Percentiles rank a stretch among this genome's conserved stretches.
Evolutionary conservation across 2,797 vertebrate genomes (phyloP).

Genomic region (Rhincodon typus): DNA sequence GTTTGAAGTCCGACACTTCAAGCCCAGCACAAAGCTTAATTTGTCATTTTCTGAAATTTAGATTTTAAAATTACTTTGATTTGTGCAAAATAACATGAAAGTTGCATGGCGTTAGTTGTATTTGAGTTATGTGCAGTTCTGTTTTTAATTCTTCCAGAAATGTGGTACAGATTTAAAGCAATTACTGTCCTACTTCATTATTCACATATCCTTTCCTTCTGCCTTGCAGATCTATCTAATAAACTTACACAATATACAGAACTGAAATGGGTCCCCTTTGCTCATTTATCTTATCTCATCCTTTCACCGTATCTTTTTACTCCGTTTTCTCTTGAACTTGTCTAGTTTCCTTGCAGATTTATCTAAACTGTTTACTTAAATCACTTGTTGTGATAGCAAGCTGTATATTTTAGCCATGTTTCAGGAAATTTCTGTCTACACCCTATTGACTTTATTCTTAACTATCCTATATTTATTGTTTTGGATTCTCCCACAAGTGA

Average conservation of each 20-base stretch:
- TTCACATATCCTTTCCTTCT: background rate
- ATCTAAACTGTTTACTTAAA: background rate
- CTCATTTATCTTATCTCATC: background rate
- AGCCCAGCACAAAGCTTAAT: too few species aligned
- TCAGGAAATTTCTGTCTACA: background rate
- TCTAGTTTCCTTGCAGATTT: background rate
- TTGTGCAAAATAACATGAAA: background rate
- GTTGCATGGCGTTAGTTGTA: background rate
- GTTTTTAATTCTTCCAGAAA: background rate
- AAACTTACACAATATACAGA: background rate
- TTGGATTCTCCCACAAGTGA: background rate
- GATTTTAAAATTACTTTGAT: background rate
- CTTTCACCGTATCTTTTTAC: background rate
- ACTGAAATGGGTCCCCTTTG: background rate
- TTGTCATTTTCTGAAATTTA: background rate
- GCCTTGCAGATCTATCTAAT: background rate
- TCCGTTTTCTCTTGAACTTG: background rate
- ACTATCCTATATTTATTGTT: background rate
- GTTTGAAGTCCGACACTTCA: too few species aligned
- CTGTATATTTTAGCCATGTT: background rate
- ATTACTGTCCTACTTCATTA: background rate
- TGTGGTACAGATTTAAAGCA: background rate
- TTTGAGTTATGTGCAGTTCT: background rate
- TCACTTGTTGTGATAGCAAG: background rate
- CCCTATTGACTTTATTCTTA: background rate